phyloP scores from a whole-genome alignment of 2,113 vertebrate species.

The Halcyon senegalensis region DNA sequence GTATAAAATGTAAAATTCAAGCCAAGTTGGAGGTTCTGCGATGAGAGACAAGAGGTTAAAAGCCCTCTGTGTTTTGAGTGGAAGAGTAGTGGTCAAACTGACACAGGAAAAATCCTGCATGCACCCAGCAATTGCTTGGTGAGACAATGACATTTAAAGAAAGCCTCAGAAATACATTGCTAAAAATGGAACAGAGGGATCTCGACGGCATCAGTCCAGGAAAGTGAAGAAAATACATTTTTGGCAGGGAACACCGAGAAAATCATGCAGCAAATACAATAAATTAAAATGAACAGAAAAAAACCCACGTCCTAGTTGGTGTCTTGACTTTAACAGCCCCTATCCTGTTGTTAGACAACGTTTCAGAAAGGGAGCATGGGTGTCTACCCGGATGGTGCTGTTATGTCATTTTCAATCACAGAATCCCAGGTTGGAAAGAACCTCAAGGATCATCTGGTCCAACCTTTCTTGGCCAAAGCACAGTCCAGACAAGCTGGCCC shows the following conservation, averaged over 20 bases:
- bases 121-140: not conserved
- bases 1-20: not conserved
- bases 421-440: not conserved
- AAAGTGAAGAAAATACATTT: not conserved
- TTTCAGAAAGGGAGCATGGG: rapidly evolving
- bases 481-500: not conserved
- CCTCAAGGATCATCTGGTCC: not conserved
- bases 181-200: not conserved
- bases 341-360: rapidly evolving
- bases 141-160: not conserved
- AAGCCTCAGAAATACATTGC: not conserved
- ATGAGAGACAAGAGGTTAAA: not conserved
- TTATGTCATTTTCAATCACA: not conserved
- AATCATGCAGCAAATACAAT: not conserved
- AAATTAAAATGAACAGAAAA: not conserved
- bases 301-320: not conserved
- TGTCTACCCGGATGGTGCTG: not conserved
- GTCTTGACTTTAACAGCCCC: not conserved
- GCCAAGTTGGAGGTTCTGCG: not conserved
- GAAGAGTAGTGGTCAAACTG: not conserved
- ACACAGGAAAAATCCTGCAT: not conserved
- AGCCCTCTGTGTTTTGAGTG: not conserved
- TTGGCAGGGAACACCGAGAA: not conserved
- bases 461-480: not conserved
- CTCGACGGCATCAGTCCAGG: not conserved